Percentiles rank a stretch among this genome's conserved stretches.
Evolutionary conservation across 2,888 invertebrate species (phyloP).

Genomic region (Volucella inflata): DNA sequence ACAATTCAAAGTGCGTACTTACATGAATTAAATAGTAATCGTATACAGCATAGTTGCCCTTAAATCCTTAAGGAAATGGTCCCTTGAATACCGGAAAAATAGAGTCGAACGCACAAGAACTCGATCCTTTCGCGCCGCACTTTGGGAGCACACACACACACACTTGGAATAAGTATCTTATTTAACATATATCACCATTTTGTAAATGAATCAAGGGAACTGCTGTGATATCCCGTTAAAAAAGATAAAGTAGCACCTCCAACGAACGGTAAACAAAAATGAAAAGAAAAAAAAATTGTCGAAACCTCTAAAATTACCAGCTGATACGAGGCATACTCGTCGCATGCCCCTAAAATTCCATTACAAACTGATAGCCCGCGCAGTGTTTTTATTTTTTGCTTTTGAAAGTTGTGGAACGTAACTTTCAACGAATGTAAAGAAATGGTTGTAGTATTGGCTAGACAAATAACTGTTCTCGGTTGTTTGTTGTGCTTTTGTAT

Average conservation of each 20-base stretch:
- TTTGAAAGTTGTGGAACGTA: not conserved
- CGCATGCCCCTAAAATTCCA: constrained; percentile 57
- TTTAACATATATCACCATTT: constrained; percentile 39
- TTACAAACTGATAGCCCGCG: constrained; percentile 8
- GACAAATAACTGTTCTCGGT: constrained; percentile 14
- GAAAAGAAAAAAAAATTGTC: constrained; percentile 24
- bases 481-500: constrained; percentile 3
- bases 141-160: constrained; percentile 27
- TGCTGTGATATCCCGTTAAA: constrained; percentile 1
- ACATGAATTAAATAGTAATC: constrained; percentile 11
- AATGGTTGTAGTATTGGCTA: constrained; percentile 31
- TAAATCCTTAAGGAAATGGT: constrained; percentile 11
- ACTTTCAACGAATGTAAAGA: constrained; percentile 2
- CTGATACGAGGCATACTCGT: not conserved
- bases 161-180: constrained; percentile 38
- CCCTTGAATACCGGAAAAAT: not conserved
- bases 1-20: constrained; percentile 35
- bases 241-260: constrained; percentile 11
- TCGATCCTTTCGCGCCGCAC: constrained; percentile 24
- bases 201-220: not conserved
- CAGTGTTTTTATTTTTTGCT: not conserved
- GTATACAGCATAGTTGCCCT: not conserved
- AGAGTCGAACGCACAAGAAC: not conserved
- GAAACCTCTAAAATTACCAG: constrained; percentile 24
- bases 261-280: constrained; percentile 36